Percentiles rank a stretch among this genome's conserved stretches.
These are phyloP conservation scores for Eleutherodactylus coqui DNA, from an alignment of 2,797 vertebrate genomes.

Conservation along the genomic window DNA sequence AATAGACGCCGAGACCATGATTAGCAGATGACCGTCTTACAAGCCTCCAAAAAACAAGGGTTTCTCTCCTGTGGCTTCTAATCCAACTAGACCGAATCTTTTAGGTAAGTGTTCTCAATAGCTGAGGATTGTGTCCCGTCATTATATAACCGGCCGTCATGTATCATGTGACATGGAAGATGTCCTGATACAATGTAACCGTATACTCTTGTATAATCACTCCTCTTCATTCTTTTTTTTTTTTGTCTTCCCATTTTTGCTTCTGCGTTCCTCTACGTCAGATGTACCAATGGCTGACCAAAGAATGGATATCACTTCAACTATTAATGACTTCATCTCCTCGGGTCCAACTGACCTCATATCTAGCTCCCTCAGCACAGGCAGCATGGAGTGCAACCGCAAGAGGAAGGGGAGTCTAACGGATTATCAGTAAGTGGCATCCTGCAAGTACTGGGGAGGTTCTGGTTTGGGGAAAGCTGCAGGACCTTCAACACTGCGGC, in stretches of 20 bases:
- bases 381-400: conserved; percentile 92
- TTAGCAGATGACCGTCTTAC: conserved; percentile 44
- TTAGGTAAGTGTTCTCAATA: conserved; percentile 2
- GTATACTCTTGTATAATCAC: too few relatives aligned
- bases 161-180: neutral
- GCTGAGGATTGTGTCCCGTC: neutral
- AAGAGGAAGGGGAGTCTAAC: conserved; percentile 97
- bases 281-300: conserved; percentile 99
- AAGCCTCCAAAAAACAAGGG: neutral
- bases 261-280: conserved; percentile 63
- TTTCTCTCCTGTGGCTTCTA: neutral
- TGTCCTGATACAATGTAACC: neutral
- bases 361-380: conserved; percentile 89
- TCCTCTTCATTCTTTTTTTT: neutral
- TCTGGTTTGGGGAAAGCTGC: neutral
- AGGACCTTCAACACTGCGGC: too few relatives aligned
- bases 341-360: conserved; percentile 92
- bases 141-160: conserved; percentile 13
- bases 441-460: neutral
- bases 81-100: neutral
- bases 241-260: neutral
- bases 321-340: conserved; percentile 98
- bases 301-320: conserved; percentile 99
- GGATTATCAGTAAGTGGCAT: conserved; percentile 90
- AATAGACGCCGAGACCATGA: neutral